phyloP scores from a whole-genome alignment of 2,797 vertebrate species.

The Sebastes hopkinsi region DNA sequence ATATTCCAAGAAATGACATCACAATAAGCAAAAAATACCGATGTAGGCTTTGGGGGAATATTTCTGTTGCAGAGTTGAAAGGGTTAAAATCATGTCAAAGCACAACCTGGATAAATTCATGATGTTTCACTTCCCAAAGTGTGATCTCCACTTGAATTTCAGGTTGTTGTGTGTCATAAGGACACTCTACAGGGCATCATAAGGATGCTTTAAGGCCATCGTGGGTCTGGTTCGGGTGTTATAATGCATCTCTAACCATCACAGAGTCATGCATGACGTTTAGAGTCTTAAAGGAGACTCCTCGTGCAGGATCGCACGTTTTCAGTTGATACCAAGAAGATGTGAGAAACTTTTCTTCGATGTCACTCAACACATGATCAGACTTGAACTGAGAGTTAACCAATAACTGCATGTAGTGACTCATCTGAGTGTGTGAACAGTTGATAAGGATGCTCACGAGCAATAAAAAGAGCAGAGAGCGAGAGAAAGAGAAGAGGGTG shows the following conservation, averaged over 20 bases:
- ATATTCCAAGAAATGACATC: too few relatives aligned
- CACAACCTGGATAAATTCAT: too few relatives aligned
- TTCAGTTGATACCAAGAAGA: too few relatives aligned
- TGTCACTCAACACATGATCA: constrained; percentile 17
- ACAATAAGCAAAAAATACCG: too few relatives aligned
- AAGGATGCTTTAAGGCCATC: too few relatives aligned
- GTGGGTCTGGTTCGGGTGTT: background rate
- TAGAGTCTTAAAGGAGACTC: background rate
- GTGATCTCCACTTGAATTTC: too few relatives aligned
- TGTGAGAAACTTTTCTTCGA: background rate
- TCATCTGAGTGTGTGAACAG: constrained; percentile 10
- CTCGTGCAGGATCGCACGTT: background rate
- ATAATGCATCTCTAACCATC: background rate
- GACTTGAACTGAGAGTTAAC: constrained; percentile 40
- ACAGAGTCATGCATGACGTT: background rate
- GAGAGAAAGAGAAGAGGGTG: background rate
- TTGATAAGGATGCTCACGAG: constrained; percentile 55
- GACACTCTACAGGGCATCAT: too few relatives aligned
- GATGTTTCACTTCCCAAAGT: too few relatives aligned
- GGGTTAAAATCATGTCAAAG: too few relatives aligned
- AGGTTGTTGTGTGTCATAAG: too few relatives aligned
- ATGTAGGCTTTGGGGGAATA: too few relatives aligned
- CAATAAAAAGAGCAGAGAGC: background rate
- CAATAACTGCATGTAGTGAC: constrained; percentile 44
- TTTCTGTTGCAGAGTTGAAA: too few relatives aligned